These are phyloP conservation scores for Pelusios castaneus DNA, from an alignment of 2,113 vertebrate species.

Conservation along the genomic window DNA sequence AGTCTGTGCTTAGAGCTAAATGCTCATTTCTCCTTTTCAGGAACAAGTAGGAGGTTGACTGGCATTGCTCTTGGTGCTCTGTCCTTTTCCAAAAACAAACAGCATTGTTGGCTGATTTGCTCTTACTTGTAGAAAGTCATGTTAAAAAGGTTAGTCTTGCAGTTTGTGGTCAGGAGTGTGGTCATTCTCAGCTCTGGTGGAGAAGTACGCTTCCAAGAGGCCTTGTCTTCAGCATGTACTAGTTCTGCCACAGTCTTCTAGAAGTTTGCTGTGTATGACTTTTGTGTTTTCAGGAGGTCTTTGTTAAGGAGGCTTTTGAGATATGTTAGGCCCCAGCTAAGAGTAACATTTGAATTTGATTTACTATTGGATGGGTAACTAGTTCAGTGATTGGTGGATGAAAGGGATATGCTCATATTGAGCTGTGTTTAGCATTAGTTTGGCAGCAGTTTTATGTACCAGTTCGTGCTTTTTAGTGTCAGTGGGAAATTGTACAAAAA, in stretches of 20 bases:
- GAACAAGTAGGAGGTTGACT: background rate
- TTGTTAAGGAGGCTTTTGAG: background rate
- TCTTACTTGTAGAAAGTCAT: background rate
- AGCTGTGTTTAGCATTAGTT: background rate
- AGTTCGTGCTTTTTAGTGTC: background rate
- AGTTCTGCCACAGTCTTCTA: background rate
- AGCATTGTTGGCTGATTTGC: background rate
- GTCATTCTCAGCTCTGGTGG: fast-evolving
- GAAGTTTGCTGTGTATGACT: background rate
- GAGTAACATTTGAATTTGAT: background rate
- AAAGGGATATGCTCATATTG: background rate
- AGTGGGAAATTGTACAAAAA: background rate
- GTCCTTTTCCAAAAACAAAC: background rate
- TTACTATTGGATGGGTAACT: background rate
- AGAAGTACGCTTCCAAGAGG: background rate
- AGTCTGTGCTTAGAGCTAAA: background rate
- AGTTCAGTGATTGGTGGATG: background rate
- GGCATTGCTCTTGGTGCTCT: background rate
- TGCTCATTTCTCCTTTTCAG: background rate
- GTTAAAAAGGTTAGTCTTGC: background rate
- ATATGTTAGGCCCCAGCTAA: background rate
- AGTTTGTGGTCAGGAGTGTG: background rate
- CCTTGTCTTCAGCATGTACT: background rate
- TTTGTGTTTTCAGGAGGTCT: conserved; percentile 4
- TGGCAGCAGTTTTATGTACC: background rate